Evolutionary conservation across 1,140 invertebrate species (phyloP).

Genomic region (Ceratoteleas bidentatus): DNA sequence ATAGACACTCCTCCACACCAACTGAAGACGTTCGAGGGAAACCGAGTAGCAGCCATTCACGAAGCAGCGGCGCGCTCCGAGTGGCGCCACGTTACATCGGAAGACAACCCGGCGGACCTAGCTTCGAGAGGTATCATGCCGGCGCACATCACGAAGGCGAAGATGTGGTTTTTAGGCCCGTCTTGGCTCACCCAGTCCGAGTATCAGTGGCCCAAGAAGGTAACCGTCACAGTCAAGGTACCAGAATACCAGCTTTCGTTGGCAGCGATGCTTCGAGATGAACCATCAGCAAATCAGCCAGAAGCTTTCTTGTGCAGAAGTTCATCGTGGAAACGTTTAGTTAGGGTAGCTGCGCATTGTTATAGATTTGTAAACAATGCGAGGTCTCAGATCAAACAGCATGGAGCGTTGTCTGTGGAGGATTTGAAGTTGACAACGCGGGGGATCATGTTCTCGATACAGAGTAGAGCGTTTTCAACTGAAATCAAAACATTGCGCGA

Average conservation of each 20-base stretch:
- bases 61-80: too few species aligned
- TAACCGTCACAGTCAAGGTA: neutral
- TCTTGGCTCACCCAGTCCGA: neutral
- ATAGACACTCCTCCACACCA: too few species aligned
- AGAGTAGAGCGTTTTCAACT: neutral
- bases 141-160: too few species aligned
- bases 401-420: neutral
- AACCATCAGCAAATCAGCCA: neutral
- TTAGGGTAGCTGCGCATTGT: slow-evolving; percentile 1
- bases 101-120: too few species aligned
- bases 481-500: neutral
- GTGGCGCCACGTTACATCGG: too few species aligned
- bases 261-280: neutral
- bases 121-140: too few species aligned
- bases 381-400: neutral
- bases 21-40: too few species aligned
- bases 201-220: neutral
- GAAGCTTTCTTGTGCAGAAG: neutral
- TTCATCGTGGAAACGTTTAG: neutral
- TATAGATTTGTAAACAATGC: neutral
- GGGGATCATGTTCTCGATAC: neutral
- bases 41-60: too few species aligned
- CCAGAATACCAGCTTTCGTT: neutral
- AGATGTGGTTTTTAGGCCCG: neutral
- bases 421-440: neutral